Percentiles rank a stretch among this genome's conserved stretches.
phyloP scores from a whole-genome alignment of 2,113 vertebrate species.

The Cephalopterus ornatus region DNA sequence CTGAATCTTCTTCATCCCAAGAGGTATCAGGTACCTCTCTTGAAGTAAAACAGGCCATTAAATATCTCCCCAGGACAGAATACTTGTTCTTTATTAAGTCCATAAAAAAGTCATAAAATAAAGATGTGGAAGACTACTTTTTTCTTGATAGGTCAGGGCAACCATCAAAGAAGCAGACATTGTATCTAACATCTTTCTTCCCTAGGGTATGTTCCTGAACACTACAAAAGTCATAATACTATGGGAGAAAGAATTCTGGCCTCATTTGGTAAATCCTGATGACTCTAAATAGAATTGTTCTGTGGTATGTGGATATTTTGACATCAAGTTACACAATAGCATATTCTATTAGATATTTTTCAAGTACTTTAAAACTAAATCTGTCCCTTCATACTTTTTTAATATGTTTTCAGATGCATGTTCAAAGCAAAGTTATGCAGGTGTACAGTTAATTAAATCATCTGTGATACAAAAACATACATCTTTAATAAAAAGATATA shows the following conservation, averaged over 20 bases:
- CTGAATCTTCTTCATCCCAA: constrained; percentile 27
- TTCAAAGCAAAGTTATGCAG: background rate
- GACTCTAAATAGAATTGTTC: background rate
- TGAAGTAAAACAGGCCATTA: constrained; percentile 22
- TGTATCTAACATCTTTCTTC: constrained; percentile 17
- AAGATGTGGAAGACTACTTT: constrained; percentile 28
- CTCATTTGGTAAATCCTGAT: background rate
- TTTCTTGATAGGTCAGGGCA: background rate
- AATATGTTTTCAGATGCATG: background rate
- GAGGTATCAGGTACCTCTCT: background rate
- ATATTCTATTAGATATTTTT: background rate
- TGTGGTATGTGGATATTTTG: background rate
- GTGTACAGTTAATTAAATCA: background rate
- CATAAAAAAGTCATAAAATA: constrained; percentile 42
- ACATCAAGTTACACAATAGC: background rate
- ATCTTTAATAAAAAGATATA: background rate
- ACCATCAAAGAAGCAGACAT: constrained; percentile 20
- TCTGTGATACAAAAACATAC: background rate
- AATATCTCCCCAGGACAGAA: constrained; percentile 34
- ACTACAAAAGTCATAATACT: background rate
- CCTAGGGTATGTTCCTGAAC: background rate
- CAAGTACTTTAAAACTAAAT: background rate
- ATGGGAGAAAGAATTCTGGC: background rate
- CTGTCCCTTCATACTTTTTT: background rate
- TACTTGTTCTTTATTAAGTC: constrained; percentile 50